These are phyloP conservation scores for Callocephalon fimbriatum DNA, from an alignment of 2,113 vertebrate genomes.

Conservation along the genomic window DNA sequence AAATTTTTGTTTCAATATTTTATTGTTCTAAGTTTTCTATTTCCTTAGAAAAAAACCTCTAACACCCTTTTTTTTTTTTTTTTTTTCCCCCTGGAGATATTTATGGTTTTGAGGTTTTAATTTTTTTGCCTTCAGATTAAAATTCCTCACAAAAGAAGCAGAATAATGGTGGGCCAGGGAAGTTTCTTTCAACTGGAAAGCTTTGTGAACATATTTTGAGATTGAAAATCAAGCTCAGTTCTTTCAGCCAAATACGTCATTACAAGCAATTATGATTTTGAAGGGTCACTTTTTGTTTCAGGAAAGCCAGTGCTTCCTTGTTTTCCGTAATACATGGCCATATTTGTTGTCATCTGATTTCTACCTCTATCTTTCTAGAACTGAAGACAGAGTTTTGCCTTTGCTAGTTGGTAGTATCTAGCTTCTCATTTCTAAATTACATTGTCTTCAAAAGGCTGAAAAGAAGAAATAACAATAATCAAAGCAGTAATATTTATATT, in stretches of 20 bases:
- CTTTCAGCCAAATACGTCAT: neutral
- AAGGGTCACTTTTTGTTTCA: neutral
- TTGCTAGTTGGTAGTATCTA: neutral
- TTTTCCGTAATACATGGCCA: neutral
- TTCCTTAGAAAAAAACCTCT: neutral
- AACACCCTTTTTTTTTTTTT: neutral
- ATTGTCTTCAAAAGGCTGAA: neutral
- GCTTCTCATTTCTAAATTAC: neutral
- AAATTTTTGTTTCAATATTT: neutral
- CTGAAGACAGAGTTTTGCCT: neutral
- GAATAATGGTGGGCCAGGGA: fast-evolving
- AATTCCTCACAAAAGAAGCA: neutral
- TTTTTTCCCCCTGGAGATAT: neutral
- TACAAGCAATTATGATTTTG: neutral
- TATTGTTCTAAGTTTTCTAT: neutral
- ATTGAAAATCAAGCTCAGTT: neutral
- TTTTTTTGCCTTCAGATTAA: neutral
- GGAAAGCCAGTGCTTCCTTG: neutral
- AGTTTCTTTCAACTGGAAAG: neutral
- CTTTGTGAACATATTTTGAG: neutral
- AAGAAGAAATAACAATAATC: neutral
- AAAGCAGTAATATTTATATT: neutral
- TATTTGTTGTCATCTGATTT: neutral
- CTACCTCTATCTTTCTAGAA: neutral
- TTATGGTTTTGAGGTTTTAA: neutral